phyloP scores from a whole-genome alignment of 2,113 vertebrate species.

The Tapirus terrestris region DNA sequence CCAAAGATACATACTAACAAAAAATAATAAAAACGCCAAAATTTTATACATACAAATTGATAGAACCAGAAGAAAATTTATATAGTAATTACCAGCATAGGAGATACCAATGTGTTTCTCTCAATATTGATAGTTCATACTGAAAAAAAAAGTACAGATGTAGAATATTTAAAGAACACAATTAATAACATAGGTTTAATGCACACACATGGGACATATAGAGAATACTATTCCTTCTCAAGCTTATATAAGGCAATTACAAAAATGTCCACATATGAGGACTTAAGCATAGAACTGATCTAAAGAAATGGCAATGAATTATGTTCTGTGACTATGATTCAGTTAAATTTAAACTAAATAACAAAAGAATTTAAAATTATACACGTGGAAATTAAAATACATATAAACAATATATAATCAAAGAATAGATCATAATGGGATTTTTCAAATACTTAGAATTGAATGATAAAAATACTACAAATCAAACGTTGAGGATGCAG shows the following conservation, averaged over 20 bases:
- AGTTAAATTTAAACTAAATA: background rate
- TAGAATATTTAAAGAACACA: background rate
- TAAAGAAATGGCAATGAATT: background rate
- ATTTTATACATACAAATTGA: background rate
- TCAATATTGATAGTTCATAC: background rate
- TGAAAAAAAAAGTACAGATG: background rate
- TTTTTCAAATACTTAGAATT: background rate
- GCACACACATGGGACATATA: background rate
- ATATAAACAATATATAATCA: background rate
- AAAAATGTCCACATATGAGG: background rate
- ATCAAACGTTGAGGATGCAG: background rate
- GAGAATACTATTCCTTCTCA: background rate
- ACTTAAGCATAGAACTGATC: background rate
- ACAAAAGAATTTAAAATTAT: background rate
- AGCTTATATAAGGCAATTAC: background rate
- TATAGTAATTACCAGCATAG: background rate
- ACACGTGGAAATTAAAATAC: background rate
- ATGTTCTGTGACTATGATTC: background rate
- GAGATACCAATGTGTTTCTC: background rate
- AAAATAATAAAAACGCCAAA: background rate
- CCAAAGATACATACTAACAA: background rate
- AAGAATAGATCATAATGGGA: background rate
- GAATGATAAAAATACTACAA: background rate
- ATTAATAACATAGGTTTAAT: background rate
- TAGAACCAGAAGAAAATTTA: background rate